Base-by-base conservation (phyloP, 1,140 invertebrate species). In the Bacillus rossius region DNA sequence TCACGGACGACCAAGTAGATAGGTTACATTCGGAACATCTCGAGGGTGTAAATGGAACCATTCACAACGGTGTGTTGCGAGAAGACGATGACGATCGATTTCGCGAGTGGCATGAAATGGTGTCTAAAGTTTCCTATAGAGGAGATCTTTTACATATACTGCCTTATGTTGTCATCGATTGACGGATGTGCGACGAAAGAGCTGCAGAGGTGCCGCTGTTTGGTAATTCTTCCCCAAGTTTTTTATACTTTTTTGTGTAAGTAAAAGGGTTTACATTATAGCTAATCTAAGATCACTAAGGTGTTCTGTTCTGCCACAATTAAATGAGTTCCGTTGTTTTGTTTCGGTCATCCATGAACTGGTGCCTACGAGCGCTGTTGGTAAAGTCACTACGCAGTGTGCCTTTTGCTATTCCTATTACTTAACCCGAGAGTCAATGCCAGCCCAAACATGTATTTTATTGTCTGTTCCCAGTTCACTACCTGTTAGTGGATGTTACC, bases 111-210 rank as follows among this genome's bases (percentile, higher is more conserved):
- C 85, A 91, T 72, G 85, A 94, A 75, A 84, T 84, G 73, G 78
- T 84, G 61, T 81, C 82, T 62, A 81, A 75, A 74, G 79, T 78
- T 72, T 85, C 82, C 65, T 87, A 80, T 68, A 80, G 81, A 74
- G 85, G 79, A 68, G 86, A 91, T 73, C 78, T 81, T 67, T 79
- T 94, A 74, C 83, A 86, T 76, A 87, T 94, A 81, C 82, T 94
- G 83, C 92, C 92, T 79, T 96, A 96, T 79, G 89, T 92, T 77
- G 85, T 93, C 71, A 88, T 92, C 77, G 90, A 94, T 82, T 93
- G 25, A 56, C 23, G 1, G 26, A 34, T 50, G 1, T 23, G 10
- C 25, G 8, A 26, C 16, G 26, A 7, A 22, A 50, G 37, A 2
- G 14, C 26, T 14, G 47, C 26, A 14, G 23, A 26, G 19, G 26